Conservation (phyloP, 2,888 invertebrate genomes). For the Orthosia cruda region DNA sequence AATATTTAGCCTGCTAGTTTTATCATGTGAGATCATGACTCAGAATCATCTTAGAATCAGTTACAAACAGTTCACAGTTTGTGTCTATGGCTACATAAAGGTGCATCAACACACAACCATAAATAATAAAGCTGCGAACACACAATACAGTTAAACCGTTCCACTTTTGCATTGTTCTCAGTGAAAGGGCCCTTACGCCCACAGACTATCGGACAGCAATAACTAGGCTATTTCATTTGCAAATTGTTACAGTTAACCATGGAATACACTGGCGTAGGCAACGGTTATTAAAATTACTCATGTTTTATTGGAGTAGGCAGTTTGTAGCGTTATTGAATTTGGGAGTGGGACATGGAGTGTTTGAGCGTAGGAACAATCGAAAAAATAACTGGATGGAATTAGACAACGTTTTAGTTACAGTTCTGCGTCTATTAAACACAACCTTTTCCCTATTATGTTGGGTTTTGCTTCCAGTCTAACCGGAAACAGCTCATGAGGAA, state of each 20-base stretch:
- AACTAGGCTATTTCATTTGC: constrained; percentile 65
- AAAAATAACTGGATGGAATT: background rate
- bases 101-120: constrained; percentile 34
- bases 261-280: constrained; percentile 30
- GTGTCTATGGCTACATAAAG: constrained; percentile 8
- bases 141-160: constrained; percentile 63
- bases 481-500: too few species aligned
- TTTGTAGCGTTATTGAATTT: background rate
- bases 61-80: background rate
- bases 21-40: background rate
- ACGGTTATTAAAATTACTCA: constrained; percentile 21
- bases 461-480: too few species aligned
- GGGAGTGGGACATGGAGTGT: background rate
- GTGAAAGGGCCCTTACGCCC: constrained; percentile 67
- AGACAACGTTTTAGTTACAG: background rate
- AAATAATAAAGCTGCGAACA: constrained; percentile 63
- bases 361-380: background rate
- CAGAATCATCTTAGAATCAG: background rate
- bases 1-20: background rate
- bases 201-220: constrained; percentile 57
- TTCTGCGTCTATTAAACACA: too few species aligned
- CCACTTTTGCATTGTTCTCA: constrained; percentile 68
- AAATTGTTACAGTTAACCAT: constrained; percentile 57
- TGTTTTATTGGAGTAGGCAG: background rate
- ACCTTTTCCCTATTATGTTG: too few species aligned